A percentile compares a stretch with the other conserved stretches of the same genome.
These are phyloP conservation scores for Hypomecis atomaria DNA, from an alignment of 2,888 invertebrate genomes.

Conservation along the genomic window DNA sequence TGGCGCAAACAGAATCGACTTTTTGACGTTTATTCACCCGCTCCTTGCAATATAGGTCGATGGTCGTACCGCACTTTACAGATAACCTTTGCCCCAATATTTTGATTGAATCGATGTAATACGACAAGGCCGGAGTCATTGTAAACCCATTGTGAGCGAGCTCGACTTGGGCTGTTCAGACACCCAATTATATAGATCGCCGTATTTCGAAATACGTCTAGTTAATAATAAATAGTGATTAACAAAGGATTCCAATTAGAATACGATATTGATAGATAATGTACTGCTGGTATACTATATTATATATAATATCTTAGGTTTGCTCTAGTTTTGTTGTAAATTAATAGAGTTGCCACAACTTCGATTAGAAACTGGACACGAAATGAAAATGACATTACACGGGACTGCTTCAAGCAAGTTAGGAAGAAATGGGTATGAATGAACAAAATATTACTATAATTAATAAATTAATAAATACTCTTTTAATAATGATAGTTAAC, in stretches of 20 bases:
- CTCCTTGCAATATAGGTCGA: neutral
- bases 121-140: conserved; percentile 70
- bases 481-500: no score
- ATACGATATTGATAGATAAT: conserved; percentile 26
- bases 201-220: conserved; percentile 60
- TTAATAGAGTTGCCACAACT: no score
- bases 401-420: no score
- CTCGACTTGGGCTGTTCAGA: conserved; percentile 56
- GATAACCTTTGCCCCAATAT: conserved; percentile 78
- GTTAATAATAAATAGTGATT: conserved; percentile 38
- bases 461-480: no score
- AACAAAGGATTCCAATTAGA: conserved; percentile 35
- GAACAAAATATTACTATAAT: no score
- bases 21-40: neutral
- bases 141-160: conserved; percentile 62
- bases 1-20: neutral
- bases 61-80: conserved; percentile 33
- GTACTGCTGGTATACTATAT: conserved; percentile 1
- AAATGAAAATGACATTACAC: no score
- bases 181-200: conserved; percentile 61
- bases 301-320: neutral
- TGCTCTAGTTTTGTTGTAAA: no score
- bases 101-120: conserved; percentile 73
- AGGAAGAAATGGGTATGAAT: no score
- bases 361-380: no score